Conservation (phyloP, 1,140 invertebrate species). For the Batillaria attramentaria region DNA sequence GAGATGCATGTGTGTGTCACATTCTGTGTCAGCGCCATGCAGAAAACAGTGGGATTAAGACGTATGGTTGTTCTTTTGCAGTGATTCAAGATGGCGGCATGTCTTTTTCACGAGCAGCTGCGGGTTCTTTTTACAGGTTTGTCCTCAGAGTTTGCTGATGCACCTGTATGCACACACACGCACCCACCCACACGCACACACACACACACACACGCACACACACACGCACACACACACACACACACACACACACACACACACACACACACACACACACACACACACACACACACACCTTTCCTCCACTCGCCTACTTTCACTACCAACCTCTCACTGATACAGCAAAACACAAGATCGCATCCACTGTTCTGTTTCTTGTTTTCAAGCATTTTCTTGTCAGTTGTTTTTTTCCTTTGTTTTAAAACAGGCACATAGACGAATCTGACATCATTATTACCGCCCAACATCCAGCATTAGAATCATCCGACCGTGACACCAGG, state of each 20-base stretch:
- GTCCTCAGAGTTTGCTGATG: too few species aligned
- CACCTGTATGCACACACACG: too few species aligned
- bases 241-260: background rate
- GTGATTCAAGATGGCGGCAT: conserved; percentile 12
- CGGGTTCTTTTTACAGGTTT: conserved; percentile 24
- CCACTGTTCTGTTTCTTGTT: too few species aligned
- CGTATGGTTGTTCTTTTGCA: conserved; percentile 17
- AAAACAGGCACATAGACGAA: conserved; percentile 9
- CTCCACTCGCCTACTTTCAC: too few species aligned
- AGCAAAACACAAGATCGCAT: too few species aligned
- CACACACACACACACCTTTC: background rate
- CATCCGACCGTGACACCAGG: conserved; percentile 4
- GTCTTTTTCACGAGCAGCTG: background rate
- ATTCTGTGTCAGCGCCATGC: too few species aligned
- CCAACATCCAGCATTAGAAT: conserved; percentile 14
- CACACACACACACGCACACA: background rate
- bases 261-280: background rate
- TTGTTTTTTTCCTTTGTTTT: too few species aligned
- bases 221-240: background rate
- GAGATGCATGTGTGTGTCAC: too few species aligned
- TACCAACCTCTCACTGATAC: too few species aligned
- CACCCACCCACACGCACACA: background rate
- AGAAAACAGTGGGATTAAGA: too few species aligned
- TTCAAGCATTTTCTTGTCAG: background rate
- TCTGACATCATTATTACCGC: background rate